phyloP scores from a whole-genome alignment of 2,797 vertebrate species.

The Hippocampus kuda region DNA sequence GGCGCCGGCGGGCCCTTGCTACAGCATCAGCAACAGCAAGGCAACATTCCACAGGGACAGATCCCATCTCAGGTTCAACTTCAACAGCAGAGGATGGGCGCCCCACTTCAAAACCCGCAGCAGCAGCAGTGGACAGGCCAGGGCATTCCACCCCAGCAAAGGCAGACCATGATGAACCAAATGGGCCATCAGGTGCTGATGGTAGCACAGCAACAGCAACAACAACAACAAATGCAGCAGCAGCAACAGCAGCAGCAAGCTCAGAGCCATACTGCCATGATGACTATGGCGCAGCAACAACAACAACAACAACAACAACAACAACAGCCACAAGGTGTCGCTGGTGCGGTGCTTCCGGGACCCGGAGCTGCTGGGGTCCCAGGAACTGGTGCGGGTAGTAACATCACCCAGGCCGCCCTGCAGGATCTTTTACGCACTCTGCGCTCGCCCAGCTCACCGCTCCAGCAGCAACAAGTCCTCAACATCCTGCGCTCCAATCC shows the following conservation, averaged over 20 bases:
- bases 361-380: constrained; percentile 51
- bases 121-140: constrained; percentile 81
- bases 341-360: constrained; percentile 44
- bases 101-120: constrained; percentile 74
- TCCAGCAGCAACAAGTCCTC: constrained; percentile 96
- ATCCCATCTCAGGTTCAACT: constrained; percentile 80
- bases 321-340: constrained; percentile 61
- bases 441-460: constrained; percentile 88
- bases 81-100: constrained; percentile 72
- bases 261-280: constrained; percentile 66
- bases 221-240: constrained; percentile 29
- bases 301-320: constrained; percentile 26
- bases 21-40: constrained; percentile 62
- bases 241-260: constrained; percentile 46
- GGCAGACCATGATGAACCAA: constrained; percentile 65
- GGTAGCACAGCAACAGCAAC: constrained; percentile 51
- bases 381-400: constrained; percentile 44
- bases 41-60: constrained; percentile 70
- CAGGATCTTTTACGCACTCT: constrained; percentile 89
- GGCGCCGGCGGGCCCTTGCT: constrained; percentile 77
- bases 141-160: constrained; percentile 69
- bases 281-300: constrained; percentile 51
- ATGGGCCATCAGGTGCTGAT: constrained; percentile 71
- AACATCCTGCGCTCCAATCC: constrained; percentile 91
- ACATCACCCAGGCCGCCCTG: constrained; percentile 85